Conservation (phyloP, 2,797 vertebrate species). For the Acestrorhynchus altus region DNA sequence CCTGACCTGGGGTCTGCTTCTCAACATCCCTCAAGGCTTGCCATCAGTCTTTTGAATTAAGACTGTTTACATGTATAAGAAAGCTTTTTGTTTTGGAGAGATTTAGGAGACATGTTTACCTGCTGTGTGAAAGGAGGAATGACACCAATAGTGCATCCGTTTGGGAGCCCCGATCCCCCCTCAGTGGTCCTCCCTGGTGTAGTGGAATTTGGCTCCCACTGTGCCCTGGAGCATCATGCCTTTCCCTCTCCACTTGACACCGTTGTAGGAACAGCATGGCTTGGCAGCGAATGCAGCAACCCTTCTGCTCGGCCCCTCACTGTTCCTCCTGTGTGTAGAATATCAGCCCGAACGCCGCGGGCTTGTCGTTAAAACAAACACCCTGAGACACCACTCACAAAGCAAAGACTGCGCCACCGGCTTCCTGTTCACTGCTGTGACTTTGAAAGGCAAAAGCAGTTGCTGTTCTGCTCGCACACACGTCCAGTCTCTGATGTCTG, state of each 20-base stretch:
- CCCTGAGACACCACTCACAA: slow-evolving; percentile 19
- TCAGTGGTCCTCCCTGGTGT: slow-evolving; percentile 29
- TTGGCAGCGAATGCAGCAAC: slow-evolving; percentile 39
- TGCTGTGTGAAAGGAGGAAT: slow-evolving; percentile 21
- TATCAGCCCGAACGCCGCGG: slow-evolving; percentile 26
- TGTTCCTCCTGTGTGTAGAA: slow-evolving; percentile 13
- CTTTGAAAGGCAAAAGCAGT: slow-evolving; percentile 50
- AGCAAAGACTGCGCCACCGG: not conserved
- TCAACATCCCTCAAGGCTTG: too few species aligned
- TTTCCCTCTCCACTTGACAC: slow-evolving; percentile 36
- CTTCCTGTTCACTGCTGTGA: slow-evolving; percentile 28
- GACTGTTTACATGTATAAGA: not conserved
- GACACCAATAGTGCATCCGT: slow-evolving; percentile 18
- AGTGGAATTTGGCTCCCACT: slow-evolving; percentile 51
- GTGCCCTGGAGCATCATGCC: slow-evolving; percentile 34
- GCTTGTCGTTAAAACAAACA: slow-evolving; percentile 36
- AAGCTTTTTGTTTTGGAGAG: not conserved
- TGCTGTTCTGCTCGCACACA: slow-evolving; percentile 54
- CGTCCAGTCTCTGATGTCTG: slow-evolving; percentile 28
- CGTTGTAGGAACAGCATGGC: slow-evolving; percentile 44
- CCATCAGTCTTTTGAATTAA: not conserved
- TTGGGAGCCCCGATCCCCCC: not conserved
- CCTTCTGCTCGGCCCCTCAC: slow-evolving; percentile 2
- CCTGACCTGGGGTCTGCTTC: not conserved
- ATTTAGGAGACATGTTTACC: not conserved